These are phyloP conservation scores for Phoxinus dragarum DNA, from an alignment of 2,797 vertebrate genomes.

Conservation along the genomic window DNA sequence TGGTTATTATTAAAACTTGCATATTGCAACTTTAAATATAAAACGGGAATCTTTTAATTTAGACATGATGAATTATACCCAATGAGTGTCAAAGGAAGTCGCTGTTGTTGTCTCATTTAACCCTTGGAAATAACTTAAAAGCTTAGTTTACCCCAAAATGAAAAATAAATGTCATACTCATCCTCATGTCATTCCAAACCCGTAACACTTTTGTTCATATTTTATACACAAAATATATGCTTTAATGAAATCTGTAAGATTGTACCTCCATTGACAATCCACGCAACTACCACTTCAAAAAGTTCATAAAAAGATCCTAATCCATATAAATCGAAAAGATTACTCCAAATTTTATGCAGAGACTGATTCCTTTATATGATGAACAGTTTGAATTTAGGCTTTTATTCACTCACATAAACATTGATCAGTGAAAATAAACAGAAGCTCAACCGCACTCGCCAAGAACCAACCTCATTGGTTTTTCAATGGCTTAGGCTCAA, in stretches of 20 bases:
- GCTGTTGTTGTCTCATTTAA: background rate
- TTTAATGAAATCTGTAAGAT: background rate
- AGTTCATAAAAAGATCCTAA: background rate
- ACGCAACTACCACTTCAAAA: background rate
- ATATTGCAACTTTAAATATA: too few species aligned
- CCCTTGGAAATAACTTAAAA: background rate
- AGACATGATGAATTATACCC: background rate
- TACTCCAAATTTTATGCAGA: background rate
- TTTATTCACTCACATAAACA: background rate
- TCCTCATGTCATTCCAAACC: background rate
- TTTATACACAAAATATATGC: background rate
- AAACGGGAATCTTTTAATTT: too few species aligned
- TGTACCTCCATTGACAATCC: background rate
- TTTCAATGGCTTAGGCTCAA: background rate
- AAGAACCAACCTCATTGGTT: background rate
- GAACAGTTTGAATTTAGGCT: background rate
- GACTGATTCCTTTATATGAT: background rate
- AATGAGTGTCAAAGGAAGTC: conserved; percentile 4
- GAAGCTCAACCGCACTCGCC: background rate
- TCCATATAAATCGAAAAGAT: background rate
- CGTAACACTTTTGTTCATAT: background rate
- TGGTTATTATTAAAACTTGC: background rate
- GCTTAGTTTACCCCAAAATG: background rate
- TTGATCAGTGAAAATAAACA: background rate
- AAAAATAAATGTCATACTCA: background rate